Base-by-base conservation (phyloP, 2,113 vertebrate species). In the Silurus meridionalis region DNA sequence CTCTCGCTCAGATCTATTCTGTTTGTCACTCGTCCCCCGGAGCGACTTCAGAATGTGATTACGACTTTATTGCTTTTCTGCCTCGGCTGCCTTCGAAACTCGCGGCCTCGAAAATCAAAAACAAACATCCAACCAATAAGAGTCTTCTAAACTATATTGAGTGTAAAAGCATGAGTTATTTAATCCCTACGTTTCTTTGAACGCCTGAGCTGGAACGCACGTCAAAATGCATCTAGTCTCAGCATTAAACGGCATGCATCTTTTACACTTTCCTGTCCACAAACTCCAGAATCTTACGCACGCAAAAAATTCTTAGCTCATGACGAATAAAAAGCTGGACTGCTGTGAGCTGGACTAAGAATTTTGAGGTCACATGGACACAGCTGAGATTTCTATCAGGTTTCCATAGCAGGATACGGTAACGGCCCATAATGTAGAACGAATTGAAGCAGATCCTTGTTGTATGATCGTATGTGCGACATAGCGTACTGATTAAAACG, bases 51-150 rank as follows among this genome's bases (percentile, higher is more conserved):
- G n/a, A 83, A 83, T 69, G 81, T 11, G 81, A 83, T 83, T 83
- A 83, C 13, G 63, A 28, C 81, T 83, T 67, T 69, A 83, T 83
- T 66, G 81, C 64, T 28, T 55, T 83, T 83, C 81, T 69, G 81
- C 50, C 63, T 69, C 63, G n/a, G 61, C 48, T 28, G 50, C 81
- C 23, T 83, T 55, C 4, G 14, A 66, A 82, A 61, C 81, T 66
- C 15, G 1, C 15, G 14, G 61, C 81, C 6, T 83, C n/a, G 23
- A 55, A 69, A 83, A 81, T 50, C 28, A 48, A 58, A 25, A 66
- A 46, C 5, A 52, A 66, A 66, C 7, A 23, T 10, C 46, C 46
- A 0, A 5, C 19, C 11, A 82, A 82, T 66, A 9, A 37, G 60
- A 82, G 80, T 25, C 37, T 11, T 61, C 52, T 48, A 15, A 80